These are phyloP conservation scores for Calyptomena viridis DNA, from an alignment of 2,113 vertebrate species.

Conservation along the genomic window DNA sequence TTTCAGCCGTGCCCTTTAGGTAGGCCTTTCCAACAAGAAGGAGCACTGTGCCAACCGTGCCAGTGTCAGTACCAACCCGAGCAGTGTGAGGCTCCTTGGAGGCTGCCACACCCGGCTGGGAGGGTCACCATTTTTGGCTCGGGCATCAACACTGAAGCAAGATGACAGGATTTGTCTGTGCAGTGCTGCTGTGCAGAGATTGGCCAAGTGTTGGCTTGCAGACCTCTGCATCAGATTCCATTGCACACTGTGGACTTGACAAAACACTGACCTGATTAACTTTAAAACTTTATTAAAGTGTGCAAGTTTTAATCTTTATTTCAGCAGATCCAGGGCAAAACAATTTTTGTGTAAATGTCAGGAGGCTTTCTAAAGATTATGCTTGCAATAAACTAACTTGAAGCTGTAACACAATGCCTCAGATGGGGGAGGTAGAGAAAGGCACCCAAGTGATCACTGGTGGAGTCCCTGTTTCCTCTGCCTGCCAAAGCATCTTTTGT, in stretches of 20 bases:
- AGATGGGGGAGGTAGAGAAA: background rate
- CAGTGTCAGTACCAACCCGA: background rate
- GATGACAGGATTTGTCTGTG: background rate
- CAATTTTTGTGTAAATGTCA: background rate
- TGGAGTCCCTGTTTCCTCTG: background rate
- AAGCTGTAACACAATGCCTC: background rate
- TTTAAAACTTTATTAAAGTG: background rate
- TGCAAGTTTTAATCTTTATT: background rate
- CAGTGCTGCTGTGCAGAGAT: background rate
- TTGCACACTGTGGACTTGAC: background rate
- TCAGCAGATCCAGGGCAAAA: background rate
- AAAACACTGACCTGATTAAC: background rate
- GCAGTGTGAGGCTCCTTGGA: background rate
- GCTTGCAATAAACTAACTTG: background rate
- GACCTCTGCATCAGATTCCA: background rate
- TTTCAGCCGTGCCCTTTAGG: background rate
- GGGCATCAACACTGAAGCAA: background rate
- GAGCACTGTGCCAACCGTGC: background rate
- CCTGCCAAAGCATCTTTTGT: background rate
- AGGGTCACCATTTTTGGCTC: background rate
- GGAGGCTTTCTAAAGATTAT: background rate
- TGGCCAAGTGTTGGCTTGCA: background rate
- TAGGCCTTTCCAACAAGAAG: background rate
- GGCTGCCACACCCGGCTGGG: background rate
- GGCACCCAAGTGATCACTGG: background rate